These are phyloP conservation scores for Mesorhabditis spiculigera DNA, from an alignment of 2,888 invertebrate species.

Conservation along the genomic window DNA sequence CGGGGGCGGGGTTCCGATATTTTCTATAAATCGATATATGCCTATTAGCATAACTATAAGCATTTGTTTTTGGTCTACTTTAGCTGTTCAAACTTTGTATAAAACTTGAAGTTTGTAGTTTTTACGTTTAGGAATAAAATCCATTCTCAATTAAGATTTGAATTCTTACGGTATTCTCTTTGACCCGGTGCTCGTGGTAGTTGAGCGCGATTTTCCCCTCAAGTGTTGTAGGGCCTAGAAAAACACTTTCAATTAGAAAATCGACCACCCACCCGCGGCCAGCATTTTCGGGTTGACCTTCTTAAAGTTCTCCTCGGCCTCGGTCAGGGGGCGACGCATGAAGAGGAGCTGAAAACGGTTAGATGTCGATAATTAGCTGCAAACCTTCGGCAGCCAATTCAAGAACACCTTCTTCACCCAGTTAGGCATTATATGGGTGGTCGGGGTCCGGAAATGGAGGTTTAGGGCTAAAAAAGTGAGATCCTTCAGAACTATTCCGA, in stretches of 20 bases:
- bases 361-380: background rate
- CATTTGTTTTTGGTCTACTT: too few relatives aligned
- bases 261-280: background rate
- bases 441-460: constrained; percentile 79
- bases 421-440: constrained; percentile 89
- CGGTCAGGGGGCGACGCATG: constrained; percentile 76
- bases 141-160: background rate
- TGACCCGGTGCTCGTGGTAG: constrained; percentile 34
- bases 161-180: background rate
- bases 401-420: constrained; percentile 83
- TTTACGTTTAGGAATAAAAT: too few relatives aligned
- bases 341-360: constrained; percentile 68
- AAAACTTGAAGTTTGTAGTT: too few relatives aligned
- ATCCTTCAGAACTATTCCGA: background rate
- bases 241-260: background rate
- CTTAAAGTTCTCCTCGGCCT: constrained; percentile 30
- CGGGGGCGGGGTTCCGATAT: too few relatives aligned
- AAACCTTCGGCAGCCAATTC: constrained; percentile 77
- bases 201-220: constrained; percentile 26
- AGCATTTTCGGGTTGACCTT: constrained; percentile 11
- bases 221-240: background rate
- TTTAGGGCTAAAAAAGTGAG: constrained; percentile 78
- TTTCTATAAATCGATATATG: too few relatives aligned
- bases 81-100: too few relatives aligned
- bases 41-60: too few relatives aligned